Conservation (phyloP, 2,113 vertebrate genomes). For the Pituophis catenifer region DNA sequence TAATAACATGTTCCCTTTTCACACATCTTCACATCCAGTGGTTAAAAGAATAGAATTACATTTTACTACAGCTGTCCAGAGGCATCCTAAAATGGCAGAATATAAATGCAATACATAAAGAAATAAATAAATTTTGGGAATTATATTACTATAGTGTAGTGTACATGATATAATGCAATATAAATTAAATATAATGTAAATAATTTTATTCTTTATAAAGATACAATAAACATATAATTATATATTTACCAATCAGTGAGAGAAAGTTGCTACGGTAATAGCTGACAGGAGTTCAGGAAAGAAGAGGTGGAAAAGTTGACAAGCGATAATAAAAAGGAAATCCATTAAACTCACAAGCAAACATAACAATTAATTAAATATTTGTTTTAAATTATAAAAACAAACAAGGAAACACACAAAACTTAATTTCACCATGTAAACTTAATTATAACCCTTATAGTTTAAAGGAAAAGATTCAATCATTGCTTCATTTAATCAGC, state of each 20-base stretch:
- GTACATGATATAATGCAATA: background rate
- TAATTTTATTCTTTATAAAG: background rate
- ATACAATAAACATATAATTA: background rate
- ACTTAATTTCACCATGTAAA: background rate
- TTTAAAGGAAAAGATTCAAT: background rate
- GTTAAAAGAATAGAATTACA: background rate
- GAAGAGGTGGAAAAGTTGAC: too few relatives aligned
- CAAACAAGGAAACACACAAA: background rate
- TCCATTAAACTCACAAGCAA: too few relatives aligned
- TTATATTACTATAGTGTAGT: background rate
- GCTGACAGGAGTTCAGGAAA: too few relatives aligned
- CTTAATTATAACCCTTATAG: background rate
- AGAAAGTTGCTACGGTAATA: too few relatives aligned
- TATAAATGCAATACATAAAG: background rate
- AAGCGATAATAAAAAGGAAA: too few relatives aligned
- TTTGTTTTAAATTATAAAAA: background rate
- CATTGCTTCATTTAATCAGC: background rate
- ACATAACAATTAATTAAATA: background rate
- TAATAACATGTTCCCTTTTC: background rate
- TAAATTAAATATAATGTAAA: background rate
- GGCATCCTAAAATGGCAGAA: background rate
- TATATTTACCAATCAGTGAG: background rate
- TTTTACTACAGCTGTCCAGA: background rate
- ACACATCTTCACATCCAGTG: background rate
- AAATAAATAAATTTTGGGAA: background rate